These are phyloP conservation scores for Scyliorhinus canicula DNA, from an alignment of 2,797 vertebrate genomes.

Conservation along the genomic window DNA sequence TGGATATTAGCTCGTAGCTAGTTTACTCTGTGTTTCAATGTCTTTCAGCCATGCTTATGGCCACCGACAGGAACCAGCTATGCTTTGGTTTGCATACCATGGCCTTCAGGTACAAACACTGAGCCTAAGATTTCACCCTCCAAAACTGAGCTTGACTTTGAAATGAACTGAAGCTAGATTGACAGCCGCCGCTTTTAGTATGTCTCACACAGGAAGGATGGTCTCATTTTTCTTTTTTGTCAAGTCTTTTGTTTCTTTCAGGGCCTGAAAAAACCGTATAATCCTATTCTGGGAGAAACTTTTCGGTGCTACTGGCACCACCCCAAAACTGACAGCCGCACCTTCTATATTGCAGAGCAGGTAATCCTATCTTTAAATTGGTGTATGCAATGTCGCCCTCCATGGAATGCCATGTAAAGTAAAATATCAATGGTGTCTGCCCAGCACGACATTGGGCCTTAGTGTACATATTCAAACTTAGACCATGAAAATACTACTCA, in stretches of 20 bases:
- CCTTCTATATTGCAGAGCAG: conserved; percentile 95
- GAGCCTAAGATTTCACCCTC: background rate
- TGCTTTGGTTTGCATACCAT: background rate
- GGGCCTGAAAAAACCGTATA: conserved; percentile 98
- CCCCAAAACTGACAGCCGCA: conserved; percentile 82
- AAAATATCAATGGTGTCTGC: background rate
- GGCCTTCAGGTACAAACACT: background rate
- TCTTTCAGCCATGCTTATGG: background rate
- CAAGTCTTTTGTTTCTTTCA: conserved; percentile 47
- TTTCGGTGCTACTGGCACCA: conserved; percentile 96
- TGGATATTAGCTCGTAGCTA: background rate
- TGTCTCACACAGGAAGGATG: background rate
- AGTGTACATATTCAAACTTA: background rate
- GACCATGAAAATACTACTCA: background rate
- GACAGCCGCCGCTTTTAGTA: background rate
- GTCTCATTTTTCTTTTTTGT: conserved; percentile 21
- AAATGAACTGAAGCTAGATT: background rate
- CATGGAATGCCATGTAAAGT: background rate
- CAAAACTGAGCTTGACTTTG: background rate
- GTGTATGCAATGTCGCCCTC: too few species aligned
- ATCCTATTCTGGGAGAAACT: conserved; percentile 87
- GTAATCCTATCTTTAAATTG: conserved; percentile 49
- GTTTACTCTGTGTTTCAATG: background rate
- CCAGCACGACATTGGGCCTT: too few species aligned
- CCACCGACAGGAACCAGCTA: background rate